Conservation (phyloP, 1,140 invertebrate species). For the Lepidurus apus region DNA sequence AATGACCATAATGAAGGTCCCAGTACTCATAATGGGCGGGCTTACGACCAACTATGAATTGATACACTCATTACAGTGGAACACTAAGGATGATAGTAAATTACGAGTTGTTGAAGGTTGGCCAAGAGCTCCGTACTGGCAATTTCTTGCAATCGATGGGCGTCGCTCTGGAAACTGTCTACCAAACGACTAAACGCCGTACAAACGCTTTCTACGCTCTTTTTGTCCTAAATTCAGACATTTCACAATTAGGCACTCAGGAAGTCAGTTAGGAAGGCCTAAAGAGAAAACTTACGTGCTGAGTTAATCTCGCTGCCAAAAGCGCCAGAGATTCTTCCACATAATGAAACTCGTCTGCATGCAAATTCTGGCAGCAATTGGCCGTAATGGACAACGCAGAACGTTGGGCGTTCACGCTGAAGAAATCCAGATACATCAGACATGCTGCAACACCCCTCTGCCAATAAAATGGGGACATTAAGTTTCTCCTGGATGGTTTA, state of each 20-base stretch:
- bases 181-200: constrained; percentile 91
- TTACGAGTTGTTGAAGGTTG: constrained; percentile 84
- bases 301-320: constrained; percentile 76
- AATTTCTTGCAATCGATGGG: constrained; percentile 85
- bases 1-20: constrained; percentile 92
- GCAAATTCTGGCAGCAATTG: constrained; percentile 93
- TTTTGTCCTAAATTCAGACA: constrained; percentile 67
- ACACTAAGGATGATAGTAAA: constrained; percentile 35
- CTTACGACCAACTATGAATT: constrained; percentile 72
- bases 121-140: constrained; percentile 85
- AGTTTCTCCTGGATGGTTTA: not conserved
- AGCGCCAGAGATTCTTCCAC: constrained; percentile 81
- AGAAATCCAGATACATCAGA: constrained; percentile 94
- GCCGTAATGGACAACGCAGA: constrained; percentile 91
- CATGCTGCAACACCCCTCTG: constrained; percentile 90
- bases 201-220: constrained; percentile 94
- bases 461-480: constrained; percentile 40
- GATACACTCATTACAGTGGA: not conserved
- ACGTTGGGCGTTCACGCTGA: constrained; percentile 91
- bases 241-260: not conserved
- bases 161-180: constrained; percentile 92
- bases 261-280: not conserved
- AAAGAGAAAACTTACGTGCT: constrained; percentile 55
- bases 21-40: constrained; percentile 84
- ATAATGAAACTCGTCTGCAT: constrained; percentile 86